Conservation (phyloP, 2,888 invertebrate genomes). For the Phymatocera aterrima region DNA sequence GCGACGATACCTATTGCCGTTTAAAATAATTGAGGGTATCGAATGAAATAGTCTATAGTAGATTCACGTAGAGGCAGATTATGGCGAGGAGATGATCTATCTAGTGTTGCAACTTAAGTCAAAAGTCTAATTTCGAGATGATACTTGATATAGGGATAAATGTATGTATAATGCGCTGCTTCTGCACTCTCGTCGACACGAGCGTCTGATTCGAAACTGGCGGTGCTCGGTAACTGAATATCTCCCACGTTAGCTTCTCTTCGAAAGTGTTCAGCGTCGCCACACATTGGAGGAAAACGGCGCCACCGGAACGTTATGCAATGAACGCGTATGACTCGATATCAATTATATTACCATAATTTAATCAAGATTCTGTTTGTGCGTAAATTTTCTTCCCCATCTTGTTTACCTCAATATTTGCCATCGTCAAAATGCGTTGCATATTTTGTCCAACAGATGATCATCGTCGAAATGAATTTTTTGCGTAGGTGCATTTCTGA, state of each 20-base stretch:
- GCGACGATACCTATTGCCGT: not conserved
- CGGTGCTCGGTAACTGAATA: slow-evolving; percentile 22
- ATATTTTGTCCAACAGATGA: too few species aligned
- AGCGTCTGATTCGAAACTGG: slow-evolving; percentile 44
- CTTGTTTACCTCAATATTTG: not conserved
- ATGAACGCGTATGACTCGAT: not conserved
- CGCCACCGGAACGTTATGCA: slow-evolving; percentile 19
- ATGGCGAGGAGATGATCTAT: not conserved
- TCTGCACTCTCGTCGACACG: slow-evolving; percentile 34
- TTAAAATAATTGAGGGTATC: not conserved
- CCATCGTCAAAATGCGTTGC: too few species aligned
- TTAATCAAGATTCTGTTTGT: not conserved
- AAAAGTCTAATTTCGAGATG: not conserved
- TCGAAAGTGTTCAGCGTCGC: slow-evolving; percentile 38
- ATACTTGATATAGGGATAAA: not conserved
- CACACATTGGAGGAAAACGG: slow-evolving; percentile 28
- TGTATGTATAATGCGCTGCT: slow-evolving; percentile 3
- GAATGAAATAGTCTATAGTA: not conserved
- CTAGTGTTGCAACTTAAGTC: not conserved
- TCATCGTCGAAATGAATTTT: too few species aligned
- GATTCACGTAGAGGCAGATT: not conserved
- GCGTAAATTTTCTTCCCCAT: not conserved
- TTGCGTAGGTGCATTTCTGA: too few species aligned
- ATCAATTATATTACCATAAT: slow-evolving; percentile 7
- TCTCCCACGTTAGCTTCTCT: slow-evolving; percentile 31